Evolutionary conservation across 2,113 vertebrate species (phyloP).

Genomic region (Pionites leucogaster): DNA sequence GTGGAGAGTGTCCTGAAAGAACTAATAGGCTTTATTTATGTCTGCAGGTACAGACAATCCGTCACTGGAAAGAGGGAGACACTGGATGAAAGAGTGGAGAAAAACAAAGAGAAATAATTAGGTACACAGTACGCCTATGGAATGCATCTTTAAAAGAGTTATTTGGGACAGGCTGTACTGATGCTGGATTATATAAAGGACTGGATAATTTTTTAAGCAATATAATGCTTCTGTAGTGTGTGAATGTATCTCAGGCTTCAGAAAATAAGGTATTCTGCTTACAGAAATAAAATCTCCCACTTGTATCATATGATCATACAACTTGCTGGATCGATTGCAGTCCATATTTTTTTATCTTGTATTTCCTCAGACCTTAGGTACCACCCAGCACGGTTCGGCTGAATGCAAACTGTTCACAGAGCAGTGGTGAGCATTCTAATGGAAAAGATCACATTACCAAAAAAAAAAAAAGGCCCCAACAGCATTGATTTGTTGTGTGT

Average conservation of each 20-base stretch:
- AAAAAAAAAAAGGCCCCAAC: not conserved
- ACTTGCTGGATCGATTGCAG: constrained; percentile 31
- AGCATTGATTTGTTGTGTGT: constrained; percentile 48
- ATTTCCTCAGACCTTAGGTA: constrained; percentile 18
- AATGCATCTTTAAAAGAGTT: constrained; percentile 44
- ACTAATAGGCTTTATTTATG: not conserved
- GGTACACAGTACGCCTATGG: not conserved
- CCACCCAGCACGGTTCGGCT: not conserved
- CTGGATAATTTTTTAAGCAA: constrained; percentile 43
- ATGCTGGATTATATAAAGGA: constrained; percentile 42
- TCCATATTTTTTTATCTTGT: not conserved
- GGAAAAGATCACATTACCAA: constrained; percentile 48
- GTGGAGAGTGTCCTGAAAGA: not conserved
- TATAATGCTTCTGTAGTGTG: constrained; percentile 14
- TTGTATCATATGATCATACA: constrained; percentile 27
- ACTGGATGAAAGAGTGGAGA: not conserved
- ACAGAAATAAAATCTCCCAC: constrained; percentile 51
- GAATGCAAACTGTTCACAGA: constrained; percentile 26
- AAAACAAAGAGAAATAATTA: constrained; percentile 49
- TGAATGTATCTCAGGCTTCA: constrained; percentile 19
- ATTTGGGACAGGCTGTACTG: constrained; percentile 44
- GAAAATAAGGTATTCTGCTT: constrained; percentile 37
- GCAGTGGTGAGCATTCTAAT: constrained; percentile 32
- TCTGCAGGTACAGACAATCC: not conserved
- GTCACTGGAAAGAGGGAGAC: not conserved